Evolutionary conservation across 2,797 vertebrate species (phyloP), one percentile per base, ranked within the genome.

Genomic region (Pteronotus mesoamericanus): DNA sequence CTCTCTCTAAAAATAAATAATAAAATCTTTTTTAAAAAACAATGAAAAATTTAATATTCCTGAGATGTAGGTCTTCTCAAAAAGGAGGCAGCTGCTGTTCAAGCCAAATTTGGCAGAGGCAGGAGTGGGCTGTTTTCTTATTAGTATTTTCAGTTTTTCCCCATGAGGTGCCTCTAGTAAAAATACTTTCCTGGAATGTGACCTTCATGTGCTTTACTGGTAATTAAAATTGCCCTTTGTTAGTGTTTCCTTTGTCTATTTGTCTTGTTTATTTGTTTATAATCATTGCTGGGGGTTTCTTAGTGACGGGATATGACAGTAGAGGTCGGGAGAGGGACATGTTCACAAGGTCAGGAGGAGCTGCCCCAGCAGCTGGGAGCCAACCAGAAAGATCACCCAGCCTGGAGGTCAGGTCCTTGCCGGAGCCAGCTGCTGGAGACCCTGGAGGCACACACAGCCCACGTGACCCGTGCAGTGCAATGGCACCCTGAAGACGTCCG

Each of bases 41-140:
- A 96, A 72, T 66, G 55, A 93, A 71, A 96, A 85, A 91, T 83
- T 32, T 59, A 90, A 83, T 94, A 84, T 86, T 82, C 68, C 72
- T 53, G 34, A 85, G 39, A 90, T 75, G 42, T 42, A 75, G 71
- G 32, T 89, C 85, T 93, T 89, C 68, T 68, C 37, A 59, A 93
- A 68, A 9, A 79, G 77, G 74, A 88, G 72, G 51, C 37, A 85
- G 87, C 88, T 32, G 21, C 61, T 55, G n/a, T 42, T 39, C 32
- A 53, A 86, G 24, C n/a, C 0, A 4, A 59, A 39, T 69, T 68
- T 84, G 85, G 85, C 72, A 86, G 83, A 69, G 46, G 72, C 48
- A 12, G 51, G 6, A 24, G n/a, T 5, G 51, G 59, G 19, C 16
- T 46, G 61, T 51, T 46, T 53, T 57, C 34, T 64, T 57, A 74